phyloP scores from a whole-genome alignment of 2,888 invertebrate species.

The Dinocampus coccinellae region DNA sequence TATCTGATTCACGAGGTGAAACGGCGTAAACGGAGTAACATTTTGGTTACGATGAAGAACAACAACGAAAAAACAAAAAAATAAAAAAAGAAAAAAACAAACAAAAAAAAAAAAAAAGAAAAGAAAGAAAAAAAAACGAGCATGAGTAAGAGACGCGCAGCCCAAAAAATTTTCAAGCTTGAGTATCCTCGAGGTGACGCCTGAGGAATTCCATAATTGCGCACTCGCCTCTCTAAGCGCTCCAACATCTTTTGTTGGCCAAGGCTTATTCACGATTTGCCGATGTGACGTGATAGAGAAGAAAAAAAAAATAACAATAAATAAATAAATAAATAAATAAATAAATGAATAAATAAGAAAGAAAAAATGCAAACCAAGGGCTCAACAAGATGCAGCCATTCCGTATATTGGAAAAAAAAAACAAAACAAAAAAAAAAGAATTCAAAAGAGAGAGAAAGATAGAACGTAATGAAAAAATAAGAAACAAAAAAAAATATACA shows the following conservation, averaged over 20 bases:
- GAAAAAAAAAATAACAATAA: too few species aligned
- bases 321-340: too few species aligned
- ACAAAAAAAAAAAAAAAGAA: conserved; percentile 7
- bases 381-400: conserved; percentile 29
- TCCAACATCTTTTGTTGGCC: conserved; percentile 1
- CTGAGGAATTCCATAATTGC: conserved; percentile 39
- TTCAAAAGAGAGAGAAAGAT: background rate
- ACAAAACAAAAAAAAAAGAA: background rate
- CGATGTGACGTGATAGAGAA: background rate
- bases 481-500: conserved; percentile 38
- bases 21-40: conserved; percentile 64
- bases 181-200: conserved; percentile 22
- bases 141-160: conserved; percentile 10
- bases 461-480: conserved; percentile 15
- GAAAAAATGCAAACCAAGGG: background rate
- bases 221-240: conserved; percentile 20
- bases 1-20: conserved; percentile 68
- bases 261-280: background rate
- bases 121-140: conserved; percentile 4
- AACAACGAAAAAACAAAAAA: too few species aligned
- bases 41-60: conserved; percentile 46
- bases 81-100: background rate
- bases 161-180: conserved; percentile 29
- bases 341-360: too few species aligned
- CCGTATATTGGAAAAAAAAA: conserved; percentile 30